phyloP scores from a whole-genome alignment of 2,797 vertebrate genomes.

The Myoxocephalus aenaeus region DNA sequence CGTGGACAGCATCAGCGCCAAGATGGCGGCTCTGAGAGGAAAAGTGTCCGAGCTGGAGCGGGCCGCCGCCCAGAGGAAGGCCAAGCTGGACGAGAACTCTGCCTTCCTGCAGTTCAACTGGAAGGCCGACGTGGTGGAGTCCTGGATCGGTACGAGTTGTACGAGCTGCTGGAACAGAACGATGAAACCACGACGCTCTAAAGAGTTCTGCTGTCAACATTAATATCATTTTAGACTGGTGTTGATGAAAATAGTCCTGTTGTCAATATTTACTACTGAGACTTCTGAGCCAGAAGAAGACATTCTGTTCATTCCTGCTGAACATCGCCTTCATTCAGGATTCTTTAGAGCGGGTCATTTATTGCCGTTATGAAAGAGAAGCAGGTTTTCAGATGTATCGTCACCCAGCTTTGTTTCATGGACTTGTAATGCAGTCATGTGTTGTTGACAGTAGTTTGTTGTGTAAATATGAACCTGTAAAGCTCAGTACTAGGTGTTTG shows the following conservation, averaged over 20 bases:
- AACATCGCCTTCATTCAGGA: not conserved
- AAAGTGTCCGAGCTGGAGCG: conserved; percentile 95
- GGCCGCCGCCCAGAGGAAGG: conserved; percentile 95
- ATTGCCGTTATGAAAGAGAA: not conserved
- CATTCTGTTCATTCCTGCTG: not conserved
- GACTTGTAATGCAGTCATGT: no score
- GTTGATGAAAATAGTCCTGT: not conserved
- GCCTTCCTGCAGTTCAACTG: conserved; percentile 99
- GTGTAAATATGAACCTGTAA: no score
- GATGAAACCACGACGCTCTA: no score
- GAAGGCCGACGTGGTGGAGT: conserved; percentile 99
- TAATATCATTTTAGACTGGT: not conserved
- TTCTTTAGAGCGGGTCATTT: not conserved
- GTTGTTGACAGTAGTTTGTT: no score
- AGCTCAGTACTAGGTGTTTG: no score
- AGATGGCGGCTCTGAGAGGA: conserved; percentile 91
- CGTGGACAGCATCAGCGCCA: conserved; percentile 94
- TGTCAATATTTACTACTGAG: not conserved
- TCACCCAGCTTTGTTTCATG: no score
- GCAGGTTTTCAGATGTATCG: no score
- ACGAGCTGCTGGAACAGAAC: no score
- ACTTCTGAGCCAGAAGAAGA: not conserved
- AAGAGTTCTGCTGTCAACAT: no score
- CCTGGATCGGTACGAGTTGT: conserved; percentile 97
- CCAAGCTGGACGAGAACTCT: conserved; percentile 97